Conservation (phyloP, 2,113 vertebrate species). For the Pipra filicauda region DNA sequence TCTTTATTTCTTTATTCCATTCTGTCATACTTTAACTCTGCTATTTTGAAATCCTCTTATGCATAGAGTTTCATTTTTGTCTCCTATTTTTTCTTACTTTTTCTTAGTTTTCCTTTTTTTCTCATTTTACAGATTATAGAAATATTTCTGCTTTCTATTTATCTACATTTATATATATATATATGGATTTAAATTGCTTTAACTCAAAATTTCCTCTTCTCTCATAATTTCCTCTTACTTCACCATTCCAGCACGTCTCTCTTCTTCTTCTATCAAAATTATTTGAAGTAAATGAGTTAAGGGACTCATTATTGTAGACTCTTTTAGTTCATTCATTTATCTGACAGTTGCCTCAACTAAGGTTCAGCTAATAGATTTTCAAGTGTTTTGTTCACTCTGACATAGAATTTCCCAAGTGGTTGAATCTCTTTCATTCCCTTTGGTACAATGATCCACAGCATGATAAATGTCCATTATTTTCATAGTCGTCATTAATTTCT, state of each 20-base stretch:
- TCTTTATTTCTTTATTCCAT: background rate
- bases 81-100: background rate
- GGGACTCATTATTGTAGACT: background rate
- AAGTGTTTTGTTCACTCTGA: conserved; percentile 15
- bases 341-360: background rate
- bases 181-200: background rate
- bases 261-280: background rate
- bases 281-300: background rate
- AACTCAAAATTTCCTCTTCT: background rate
- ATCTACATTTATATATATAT: background rate
- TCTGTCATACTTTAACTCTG: background rate
- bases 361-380: conserved; percentile 8
- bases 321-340: background rate
- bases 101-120: background rate
- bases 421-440: background rate
- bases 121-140: background rate
- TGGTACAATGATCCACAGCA: background rate
- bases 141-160: background rate
- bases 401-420: background rate
- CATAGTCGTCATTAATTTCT: background rate
- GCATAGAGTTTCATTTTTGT: background rate
- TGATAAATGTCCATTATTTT: conserved; percentile 13
- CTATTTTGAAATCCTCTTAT: background rate
- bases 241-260: background rate
- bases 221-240: background rate